Base-by-base conservation (phyloP, 2,797 vertebrate genomes). In the Cetoscarus ocellatus region DNA sequence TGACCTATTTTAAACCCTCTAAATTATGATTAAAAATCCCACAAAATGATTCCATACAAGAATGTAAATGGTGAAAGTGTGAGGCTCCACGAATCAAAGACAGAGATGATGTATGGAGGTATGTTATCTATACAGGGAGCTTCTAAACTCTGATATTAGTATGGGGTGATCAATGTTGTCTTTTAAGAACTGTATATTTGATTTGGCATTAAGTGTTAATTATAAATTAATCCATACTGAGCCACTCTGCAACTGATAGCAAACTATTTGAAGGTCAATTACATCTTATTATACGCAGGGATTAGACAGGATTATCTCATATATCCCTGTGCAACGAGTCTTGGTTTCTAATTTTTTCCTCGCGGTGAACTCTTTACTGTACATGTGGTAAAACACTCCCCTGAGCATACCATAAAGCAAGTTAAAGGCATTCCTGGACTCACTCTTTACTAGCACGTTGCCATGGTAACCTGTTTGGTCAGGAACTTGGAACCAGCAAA, bases 391-490 rank as follows among this genome's bases (percentile, higher is more conserved):
- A 27, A 27, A 35, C 34, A 34, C 27, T 10, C 11, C 2, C 39
- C 36, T 10, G 55, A 27, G 34, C 3, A 36, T 10, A 5, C 18
- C 13, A 27, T 27, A 27, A 27, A 27, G 27, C 27, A 34, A 10
- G 15, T 34, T 67, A 57, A 3, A 49, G 6, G 62, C 36, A 27
- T 44, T 53, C 60, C 51, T 66, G 38, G 53, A 42, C 47, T 61
- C 39, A 11, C 34, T 42, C 19, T 60, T 50, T 38, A 43, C 14
- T 15, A 58, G 10, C 48, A 64, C 49, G 58, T 79, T 70, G 44
- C 70, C 47, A 79, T 83, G 63, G 75, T 70, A 70, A 70, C 70
- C 36, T 54, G 47, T 43, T 70, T 42, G 43, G 61, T 65, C 52
- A 61, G 60, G 74, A 72, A 58, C 27, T 42, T 58, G 19, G 36